Evolutionary conservation across 2,797 vertebrate genomes (phyloP).

Genomic region (Hoplostethus mediterraneus): DNA sequence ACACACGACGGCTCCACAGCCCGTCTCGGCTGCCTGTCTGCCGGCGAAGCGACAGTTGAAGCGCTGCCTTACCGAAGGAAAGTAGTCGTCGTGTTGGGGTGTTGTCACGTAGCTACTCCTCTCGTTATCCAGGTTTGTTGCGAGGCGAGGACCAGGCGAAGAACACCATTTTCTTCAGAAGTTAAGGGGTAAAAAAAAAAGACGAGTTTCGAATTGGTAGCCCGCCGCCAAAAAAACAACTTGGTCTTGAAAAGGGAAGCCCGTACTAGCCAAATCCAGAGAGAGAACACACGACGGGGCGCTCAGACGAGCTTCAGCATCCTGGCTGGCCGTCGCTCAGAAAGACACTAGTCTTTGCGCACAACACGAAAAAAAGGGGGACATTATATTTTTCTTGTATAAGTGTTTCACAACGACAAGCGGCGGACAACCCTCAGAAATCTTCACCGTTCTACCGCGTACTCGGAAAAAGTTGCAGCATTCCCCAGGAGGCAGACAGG

Average conservation of each 20-base stretch:
- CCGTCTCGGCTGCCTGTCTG: constrained; percentile 28
- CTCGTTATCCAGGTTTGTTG: constrained; percentile 82
- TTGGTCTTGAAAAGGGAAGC: constrained; percentile 17
- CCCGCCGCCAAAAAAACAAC: constrained; percentile 25
- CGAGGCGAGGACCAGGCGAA: constrained; percentile 69
- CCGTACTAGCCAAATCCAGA: constrained; percentile 36
- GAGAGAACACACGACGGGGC: constrained; percentile 37
- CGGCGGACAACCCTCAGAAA: not conserved
- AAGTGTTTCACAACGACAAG: constrained; percentile 24
- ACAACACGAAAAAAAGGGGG: constrained; percentile 27
- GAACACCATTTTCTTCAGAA: constrained; percentile 74
- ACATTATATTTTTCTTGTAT: constrained; percentile 37
- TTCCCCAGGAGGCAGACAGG: constrained; percentile 37
- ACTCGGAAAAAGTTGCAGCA: constrained; percentile 60
- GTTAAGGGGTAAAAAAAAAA: constrained; percentile 12
- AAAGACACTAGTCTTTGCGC: constrained; percentile 31
- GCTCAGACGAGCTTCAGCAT: constrained; percentile 72
- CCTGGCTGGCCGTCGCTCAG: constrained; percentile 50
- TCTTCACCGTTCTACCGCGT: constrained; percentile 29
- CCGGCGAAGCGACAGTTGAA: constrained; percentile 35
- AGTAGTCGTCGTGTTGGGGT: constrained; percentile 65
- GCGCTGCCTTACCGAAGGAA: constrained; percentile 65
- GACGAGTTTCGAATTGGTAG: constrained; percentile 1
- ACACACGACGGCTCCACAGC: constrained; percentile 26
- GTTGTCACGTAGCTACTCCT: constrained; percentile 69